Evolutionary conservation across 2,888 invertebrate genomes (phyloP).

Genomic region (Latrodectus hesperus): DNA sequence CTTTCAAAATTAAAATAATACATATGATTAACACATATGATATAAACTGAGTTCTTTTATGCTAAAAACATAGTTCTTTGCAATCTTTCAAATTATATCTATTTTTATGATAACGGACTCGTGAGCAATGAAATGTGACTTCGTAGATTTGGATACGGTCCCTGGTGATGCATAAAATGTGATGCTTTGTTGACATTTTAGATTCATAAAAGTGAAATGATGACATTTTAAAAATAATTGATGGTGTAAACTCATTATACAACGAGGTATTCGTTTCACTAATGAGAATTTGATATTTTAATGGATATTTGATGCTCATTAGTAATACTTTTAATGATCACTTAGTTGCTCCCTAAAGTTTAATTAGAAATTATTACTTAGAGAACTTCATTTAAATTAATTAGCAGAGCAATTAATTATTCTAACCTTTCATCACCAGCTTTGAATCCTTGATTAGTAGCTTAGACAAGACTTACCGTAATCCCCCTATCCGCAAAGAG

Average conservation of each 20-base stretch:
- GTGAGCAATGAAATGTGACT: no score
- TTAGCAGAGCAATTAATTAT: constrained; percentile 55
- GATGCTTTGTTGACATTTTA: constrained; percentile 40
- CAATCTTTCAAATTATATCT: no score
- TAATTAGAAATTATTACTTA: constrained; percentile 52
- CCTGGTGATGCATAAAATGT: neutral
- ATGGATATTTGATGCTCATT: constrained; percentile 56
- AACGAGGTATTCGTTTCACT: constrained; percentile 25
- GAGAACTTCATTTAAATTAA: constrained; percentile 51
- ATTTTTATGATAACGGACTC: no score
- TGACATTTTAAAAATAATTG: constrained; percentile 59
- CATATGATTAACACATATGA: no score
- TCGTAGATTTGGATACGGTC: neutral
- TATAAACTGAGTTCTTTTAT: no score
- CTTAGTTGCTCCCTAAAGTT: constrained; percentile 6
- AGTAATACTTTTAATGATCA: constrained; percentile 54
- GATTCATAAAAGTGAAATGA: constrained; percentile 28
- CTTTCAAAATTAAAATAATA: no score
- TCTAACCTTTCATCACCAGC: constrained; percentile 21
- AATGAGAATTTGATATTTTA: constrained; percentile 61
- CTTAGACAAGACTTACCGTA: neutral
- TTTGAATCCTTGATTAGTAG: constrained; percentile 14
- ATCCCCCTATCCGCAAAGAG: neutral
- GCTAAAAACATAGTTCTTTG: no score
- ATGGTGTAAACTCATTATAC: constrained; percentile 47